These are phyloP conservation scores for Noctilio leporinus DNA, from an alignment of 2,113 vertebrate genomes.

Conservation along the genomic window DNA sequence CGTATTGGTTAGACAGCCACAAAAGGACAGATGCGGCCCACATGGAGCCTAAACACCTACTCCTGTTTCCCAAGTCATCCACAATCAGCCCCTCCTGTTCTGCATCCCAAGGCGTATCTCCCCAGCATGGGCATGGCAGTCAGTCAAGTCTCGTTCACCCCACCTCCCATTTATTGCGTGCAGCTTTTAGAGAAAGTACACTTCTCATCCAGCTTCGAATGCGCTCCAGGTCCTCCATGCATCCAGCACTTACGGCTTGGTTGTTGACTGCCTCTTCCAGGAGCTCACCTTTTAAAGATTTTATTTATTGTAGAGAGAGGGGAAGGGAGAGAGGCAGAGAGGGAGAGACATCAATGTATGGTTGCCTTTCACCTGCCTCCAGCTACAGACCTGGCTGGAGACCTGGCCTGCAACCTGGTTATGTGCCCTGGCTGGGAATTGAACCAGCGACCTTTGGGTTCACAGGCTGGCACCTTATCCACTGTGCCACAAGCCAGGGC, in stretches of 20 bases:
- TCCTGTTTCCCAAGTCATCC: neutral
- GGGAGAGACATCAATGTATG: too few species aligned
- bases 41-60: rapidly evolving
- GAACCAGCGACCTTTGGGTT: too few species aligned
- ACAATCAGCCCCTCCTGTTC: neutral
- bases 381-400: too few species aligned
- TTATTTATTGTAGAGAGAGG: too few species aligned
- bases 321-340: too few species aligned
- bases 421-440: too few species aligned
- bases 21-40: neutral
- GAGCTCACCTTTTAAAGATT: neutral
- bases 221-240: rapidly evolving
- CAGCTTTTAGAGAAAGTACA: rapidly evolving
- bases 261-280: neutral
- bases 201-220: neutral
- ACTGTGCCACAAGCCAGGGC: too few species aligned
- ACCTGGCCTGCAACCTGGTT: too few species aligned
- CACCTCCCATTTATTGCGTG: rapidly evolving
- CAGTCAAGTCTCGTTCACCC: rapidly evolving
- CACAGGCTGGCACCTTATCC: too few species aligned
- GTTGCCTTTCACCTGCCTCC: too few species aligned
- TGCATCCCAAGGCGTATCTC: neutral
- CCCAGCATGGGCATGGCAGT: rapidly evolving
- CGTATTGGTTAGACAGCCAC: neutral
- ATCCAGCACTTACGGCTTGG: rapidly evolving